A percentile compares a stretch with the other conserved stretches of the same genome.
These are phyloP conservation scores for Triplophysa yarkandensis DNA, from an alignment of 2,797 vertebrate genomes.

Conservation along the genomic window DNA sequence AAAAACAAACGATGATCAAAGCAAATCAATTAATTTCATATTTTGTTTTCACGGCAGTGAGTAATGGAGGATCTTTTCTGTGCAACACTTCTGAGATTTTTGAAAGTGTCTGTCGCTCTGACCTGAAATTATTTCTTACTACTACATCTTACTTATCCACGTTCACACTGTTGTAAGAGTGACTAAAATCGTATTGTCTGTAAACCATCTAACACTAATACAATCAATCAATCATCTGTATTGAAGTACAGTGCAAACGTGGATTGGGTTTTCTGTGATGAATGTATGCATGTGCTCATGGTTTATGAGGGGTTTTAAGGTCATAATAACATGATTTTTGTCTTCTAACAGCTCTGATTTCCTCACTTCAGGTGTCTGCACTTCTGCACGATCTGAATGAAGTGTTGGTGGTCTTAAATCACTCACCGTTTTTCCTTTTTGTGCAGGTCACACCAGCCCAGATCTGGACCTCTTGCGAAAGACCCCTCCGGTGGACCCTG, in stretches of 20 bases:
- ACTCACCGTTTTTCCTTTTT: not conserved
- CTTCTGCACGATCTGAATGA: not conserved
- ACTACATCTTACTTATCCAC: not conserved
- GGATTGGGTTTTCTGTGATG: not conserved
- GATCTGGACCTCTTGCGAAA: constrained; percentile 83
- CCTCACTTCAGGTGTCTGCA: not conserved
- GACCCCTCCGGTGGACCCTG: constrained; percentile 80
- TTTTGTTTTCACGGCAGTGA: not conserved
- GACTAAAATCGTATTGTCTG: too few species aligned
- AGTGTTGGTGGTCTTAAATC: not conserved
- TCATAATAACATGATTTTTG: not conserved
- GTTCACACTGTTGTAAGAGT: not conserved
- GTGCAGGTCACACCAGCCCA: constrained; percentile 82
- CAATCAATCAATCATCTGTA: too few species aligned
- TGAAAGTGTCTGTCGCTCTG: too few species aligned
- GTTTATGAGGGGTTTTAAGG: not conserved
- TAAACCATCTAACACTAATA: too few species aligned
- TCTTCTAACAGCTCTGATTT: not conserved
- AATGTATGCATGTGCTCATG: not conserved
- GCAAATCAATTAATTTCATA: not conserved
- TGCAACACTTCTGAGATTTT: not conserved
- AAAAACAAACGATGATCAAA: not conserved
- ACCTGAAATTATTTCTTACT: not conserved
- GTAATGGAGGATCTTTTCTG: not conserved
- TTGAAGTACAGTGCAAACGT: not conserved